Base-by-base conservation (phyloP, 1,140 invertebrate genomes). In the honey bee (Apis mellifera) region DNA sequence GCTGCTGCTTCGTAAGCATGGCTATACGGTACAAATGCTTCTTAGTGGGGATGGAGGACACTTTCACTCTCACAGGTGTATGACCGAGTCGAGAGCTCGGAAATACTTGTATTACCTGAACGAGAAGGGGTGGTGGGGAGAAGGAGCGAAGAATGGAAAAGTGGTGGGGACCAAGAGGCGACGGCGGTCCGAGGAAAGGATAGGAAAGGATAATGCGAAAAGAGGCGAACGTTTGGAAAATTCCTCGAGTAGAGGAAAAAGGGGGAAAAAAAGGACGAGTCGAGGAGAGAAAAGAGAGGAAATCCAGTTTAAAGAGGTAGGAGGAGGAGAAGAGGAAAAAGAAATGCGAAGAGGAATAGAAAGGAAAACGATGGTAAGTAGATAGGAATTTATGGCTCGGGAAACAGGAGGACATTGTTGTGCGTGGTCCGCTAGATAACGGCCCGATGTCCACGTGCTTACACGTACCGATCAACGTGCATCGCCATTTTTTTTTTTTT, bases 41-140 rank as follows among this genome's bases (percentile, higher is more conserved):
- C 80, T 78, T 76, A 84, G 85, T 89, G 86, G 90, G 88, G 89
- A 91, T 82, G 89, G 90, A 91, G 90, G 91, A 93, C 90, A 94
- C 93, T 94, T 94, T 94, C 93, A 93, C 93, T 94, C 91, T 94
- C 89, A 93, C 92, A 94, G 93, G 93, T 94, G 92, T 84, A 92
- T 94, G 93, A 94, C 93, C 93, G 92, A 87, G 66, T 77, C 86
- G 86, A 84, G 83, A 88, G 87, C 79, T 84, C 69, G 73, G 68
- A 77, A 81, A 69, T 87, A 66, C 64, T 60, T 60, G 74, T 42
- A 42, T 71, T 79, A 62, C 66, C 42, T 52, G 69, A 77, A 68
- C 52, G n/a, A 1, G 26, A 26, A 26, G 1, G 73, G 60, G 76
- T 76, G 48, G 62, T 21, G 21, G 60, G 52, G 57, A 55, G 1